A percentile compares a stretch with the other conserved stretches of the same genome.
Evolutionary conservation across 2,797 vertebrate species (phyloP).

Genomic region (Melanogrammus aeglefinus): DNA sequence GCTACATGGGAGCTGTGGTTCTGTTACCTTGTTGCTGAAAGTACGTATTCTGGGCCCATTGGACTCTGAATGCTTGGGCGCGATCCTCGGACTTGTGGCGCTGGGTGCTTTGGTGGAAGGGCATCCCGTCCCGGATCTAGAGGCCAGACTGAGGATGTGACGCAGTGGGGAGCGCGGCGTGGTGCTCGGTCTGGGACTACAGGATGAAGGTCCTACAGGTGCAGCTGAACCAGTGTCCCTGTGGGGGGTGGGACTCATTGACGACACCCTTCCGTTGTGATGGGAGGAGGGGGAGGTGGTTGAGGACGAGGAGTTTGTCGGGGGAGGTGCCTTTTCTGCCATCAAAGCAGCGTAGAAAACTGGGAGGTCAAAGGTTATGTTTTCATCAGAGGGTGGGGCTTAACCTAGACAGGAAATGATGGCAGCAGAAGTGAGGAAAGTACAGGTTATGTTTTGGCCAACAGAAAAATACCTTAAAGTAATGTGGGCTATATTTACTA

Average conservation of each 20-base stretch:
- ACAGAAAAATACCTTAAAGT: not conserved
- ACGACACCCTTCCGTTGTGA: not conserved
- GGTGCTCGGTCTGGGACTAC: not conserved
- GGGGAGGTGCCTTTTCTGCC: conserved; percentile 68
- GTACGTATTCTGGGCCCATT: not conserved
- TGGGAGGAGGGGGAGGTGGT: not conserved
- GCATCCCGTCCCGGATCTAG: not conserved
- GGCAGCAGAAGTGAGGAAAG: not conserved
- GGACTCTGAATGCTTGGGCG: not conserved
- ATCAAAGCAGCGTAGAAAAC: conserved; percentile 80
- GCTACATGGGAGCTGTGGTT: not conserved
- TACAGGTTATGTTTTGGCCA: not conserved
- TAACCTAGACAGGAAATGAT: conserved; percentile 63
- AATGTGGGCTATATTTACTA: not conserved
- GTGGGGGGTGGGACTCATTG: not conserved
- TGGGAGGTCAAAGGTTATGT: conserved; percentile 71
- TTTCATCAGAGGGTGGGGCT: conserved; percentile 74
- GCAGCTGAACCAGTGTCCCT: not conserved
- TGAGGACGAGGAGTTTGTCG: not conserved
- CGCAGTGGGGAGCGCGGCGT: not conserved
- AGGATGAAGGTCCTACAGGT: not conserved
- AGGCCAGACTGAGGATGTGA: conserved; percentile 1
- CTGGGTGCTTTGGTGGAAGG: not conserved
- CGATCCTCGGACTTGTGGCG: not conserved
- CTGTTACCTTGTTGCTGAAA: not conserved